phyloP scores from a whole-genome alignment of 2,113 vertebrate species.

The Odontesthes bonariensis region DNA sequence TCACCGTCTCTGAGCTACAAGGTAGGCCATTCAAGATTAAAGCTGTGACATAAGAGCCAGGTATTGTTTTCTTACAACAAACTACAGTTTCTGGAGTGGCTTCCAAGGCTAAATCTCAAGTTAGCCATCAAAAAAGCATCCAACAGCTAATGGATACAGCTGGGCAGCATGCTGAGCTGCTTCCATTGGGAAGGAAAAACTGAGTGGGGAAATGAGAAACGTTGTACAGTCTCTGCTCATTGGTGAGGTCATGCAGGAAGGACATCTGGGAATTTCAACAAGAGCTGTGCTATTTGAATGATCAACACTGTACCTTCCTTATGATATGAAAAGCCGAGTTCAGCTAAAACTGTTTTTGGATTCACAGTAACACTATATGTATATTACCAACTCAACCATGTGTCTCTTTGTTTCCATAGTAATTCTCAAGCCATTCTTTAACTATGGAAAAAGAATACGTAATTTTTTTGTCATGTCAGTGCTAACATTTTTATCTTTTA shows the following conservation, averaged over 20 bases:
- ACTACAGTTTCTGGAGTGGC: slow-evolving; percentile 30
- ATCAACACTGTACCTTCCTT: slow-evolving; percentile 16
- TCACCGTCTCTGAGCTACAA: slow-evolving; percentile 74
- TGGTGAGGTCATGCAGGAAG: slow-evolving; percentile 55
- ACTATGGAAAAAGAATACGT: too few species aligned
- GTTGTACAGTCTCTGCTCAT: not conserved
- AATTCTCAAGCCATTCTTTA: too few species aligned
- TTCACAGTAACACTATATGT: too few species aligned
- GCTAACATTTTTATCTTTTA: too few species aligned
- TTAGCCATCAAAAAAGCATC: slow-evolving; percentile 36
- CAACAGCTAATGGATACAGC: slow-evolving; percentile 1
- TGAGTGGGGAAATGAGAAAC: slow-evolving; percentile 29
- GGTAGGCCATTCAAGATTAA: slow-evolving; percentile 61
- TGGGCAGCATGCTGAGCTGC: not conserved
- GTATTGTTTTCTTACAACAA: slow-evolving; percentile 51
- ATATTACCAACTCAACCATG: too few species aligned
- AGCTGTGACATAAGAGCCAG: slow-evolving; percentile 47
- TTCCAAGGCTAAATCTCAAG: slow-evolving; percentile 24
- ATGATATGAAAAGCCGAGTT: too few species aligned
- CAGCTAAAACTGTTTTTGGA: too few species aligned
- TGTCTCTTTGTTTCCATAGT: too few species aligned
- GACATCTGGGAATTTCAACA: slow-evolving; percentile 28
- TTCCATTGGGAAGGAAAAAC: slow-evolving; percentile 11
- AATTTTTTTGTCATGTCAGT: too few species aligned
- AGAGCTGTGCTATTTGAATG: slow-evolving; percentile 44